Evolutionary conservation across 2,113 vertebrate species (phyloP).

Genomic region (Myotis lucifugus): DNA sequence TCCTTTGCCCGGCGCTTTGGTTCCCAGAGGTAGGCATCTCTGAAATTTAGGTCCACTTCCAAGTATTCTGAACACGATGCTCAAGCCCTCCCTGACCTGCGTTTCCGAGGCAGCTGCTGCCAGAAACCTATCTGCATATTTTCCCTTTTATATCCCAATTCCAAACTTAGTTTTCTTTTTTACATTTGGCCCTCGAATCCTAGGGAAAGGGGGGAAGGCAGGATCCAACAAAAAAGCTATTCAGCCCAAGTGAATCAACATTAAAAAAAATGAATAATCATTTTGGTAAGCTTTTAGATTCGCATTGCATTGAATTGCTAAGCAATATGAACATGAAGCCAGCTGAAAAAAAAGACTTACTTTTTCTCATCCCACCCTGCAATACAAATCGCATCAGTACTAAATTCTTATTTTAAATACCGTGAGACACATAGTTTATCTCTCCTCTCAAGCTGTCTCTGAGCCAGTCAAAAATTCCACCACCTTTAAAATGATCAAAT

Average conservation of each 20-base stretch:
- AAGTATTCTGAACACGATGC: conserved; percentile 86
- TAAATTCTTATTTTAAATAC: conserved; percentile 22
- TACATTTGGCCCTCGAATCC: conserved; percentile 74
- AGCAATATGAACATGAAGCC: conserved; percentile 62
- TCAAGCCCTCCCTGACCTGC: conserved; percentile 79
- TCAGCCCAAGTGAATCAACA: conserved; percentile 67
- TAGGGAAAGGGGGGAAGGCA: conserved; percentile 43
- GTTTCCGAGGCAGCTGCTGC: conserved; percentile 70
- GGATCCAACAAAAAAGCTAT: conserved; percentile 62
- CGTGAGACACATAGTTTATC: conserved; percentile 50
- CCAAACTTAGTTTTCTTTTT: conserved; percentile 83
- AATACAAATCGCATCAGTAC: conserved; percentile 11
- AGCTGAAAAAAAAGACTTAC: background rate
- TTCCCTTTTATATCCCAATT: conserved; percentile 85
- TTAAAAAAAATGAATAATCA: conserved; percentile 66
- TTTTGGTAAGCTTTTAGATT: conserved; percentile 63
- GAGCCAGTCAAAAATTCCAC: conserved; percentile 68
- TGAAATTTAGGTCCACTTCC: conserved; percentile 85
- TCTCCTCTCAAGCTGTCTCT: conserved; percentile 65
- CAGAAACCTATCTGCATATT: conserved; percentile 85
- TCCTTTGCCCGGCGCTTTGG: conserved; percentile 77
- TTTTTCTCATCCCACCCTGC: conserved; percentile 33
- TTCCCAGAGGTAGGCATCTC: conserved; percentile 89
- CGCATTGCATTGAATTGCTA: conserved; percentile 46
- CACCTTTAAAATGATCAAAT: conserved; percentile 76